Evolutionary conservation across 2,797 vertebrate species (phyloP), one percentile per base, ranked within the genome.

Genomic region (Astyanax mexicanus): DNA sequence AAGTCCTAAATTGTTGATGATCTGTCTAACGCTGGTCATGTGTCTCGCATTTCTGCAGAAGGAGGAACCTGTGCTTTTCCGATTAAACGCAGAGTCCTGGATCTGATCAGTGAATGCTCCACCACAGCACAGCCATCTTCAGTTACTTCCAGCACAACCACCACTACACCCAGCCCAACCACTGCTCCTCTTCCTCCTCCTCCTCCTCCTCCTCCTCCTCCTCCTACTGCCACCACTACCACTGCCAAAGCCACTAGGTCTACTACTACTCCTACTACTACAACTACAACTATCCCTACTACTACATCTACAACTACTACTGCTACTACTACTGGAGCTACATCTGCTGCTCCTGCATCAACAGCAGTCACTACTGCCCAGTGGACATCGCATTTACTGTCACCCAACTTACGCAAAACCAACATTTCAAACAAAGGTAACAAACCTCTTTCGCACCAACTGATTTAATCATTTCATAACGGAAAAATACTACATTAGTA

Each of bases 51-150:
- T 67, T 73, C 13, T 60, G 25, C 54, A 84, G 81, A 37, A 25
- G 80, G 5, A 3, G 38, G 57, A 17, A 72, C 17, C 19, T 92
- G 90, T 78, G 79, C 72, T 15, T 79, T 70, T 38, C 86, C 74
- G 40, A 15, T 27, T 0, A 78, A 79, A 29, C 55, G 0, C 3
- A 45, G 62, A 40, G 68, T 89, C 35, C 37, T 80, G 5, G 6
- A 74, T 10, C 71, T 65, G 10, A 1, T 57, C 27, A 32, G 40
- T 17, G 25, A n/a, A 9, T 89, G 82, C 68, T 37, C 68, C 8
- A 64, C 23, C 15, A 61, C 57, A 29, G 0, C 61, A 69, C 0
- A 66, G n/a, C 25, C 44, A 44, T 0, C 32, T 0, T 35, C 6
- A 6, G 9, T 25, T 8, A 67, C 37, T 3, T 37, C 19, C 10